phyloP scores from a whole-genome alignment of 2,113 vertebrate genomes.

The Pristiophorus japonicus region DNA sequence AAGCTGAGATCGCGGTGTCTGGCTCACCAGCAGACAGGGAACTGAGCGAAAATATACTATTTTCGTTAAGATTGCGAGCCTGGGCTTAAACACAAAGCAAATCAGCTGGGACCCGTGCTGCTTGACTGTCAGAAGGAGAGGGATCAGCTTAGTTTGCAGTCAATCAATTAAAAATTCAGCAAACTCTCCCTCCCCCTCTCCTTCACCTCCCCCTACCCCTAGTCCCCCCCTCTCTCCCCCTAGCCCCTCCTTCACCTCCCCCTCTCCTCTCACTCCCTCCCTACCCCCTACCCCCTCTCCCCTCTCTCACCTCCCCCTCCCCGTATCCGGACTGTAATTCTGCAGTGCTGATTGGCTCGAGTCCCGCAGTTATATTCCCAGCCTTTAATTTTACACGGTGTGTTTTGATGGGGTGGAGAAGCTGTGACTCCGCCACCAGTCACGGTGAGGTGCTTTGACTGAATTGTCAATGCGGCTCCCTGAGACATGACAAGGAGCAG shows the following conservation, averaged over 20 bases:
- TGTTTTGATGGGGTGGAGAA: background rate
- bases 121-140: background rate
- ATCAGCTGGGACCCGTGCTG: background rate
- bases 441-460: background rate
- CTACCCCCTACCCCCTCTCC: too few species aligned
- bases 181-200: background rate
- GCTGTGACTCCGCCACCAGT: background rate
- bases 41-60: background rate
- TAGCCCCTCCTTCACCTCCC: background rate
- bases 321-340: background rate
- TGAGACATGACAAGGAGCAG: background rate
- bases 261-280: background rate
- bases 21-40: background rate
- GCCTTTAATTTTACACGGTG: background rate
- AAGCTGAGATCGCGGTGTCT: background rate
- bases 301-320: background rate
- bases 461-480: background rate
- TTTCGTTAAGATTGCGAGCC: background rate
- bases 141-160: background rate
- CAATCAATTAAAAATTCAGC: background rate
- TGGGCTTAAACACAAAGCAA: background rate
- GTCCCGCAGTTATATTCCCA: background rate
- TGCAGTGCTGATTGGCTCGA: background rate
- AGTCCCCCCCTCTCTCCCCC: too few species aligned
- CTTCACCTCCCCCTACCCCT: background rate